Conservation (phyloP, 2,797 vertebrate genomes). For the Hemibagrus guttatus region DNA sequence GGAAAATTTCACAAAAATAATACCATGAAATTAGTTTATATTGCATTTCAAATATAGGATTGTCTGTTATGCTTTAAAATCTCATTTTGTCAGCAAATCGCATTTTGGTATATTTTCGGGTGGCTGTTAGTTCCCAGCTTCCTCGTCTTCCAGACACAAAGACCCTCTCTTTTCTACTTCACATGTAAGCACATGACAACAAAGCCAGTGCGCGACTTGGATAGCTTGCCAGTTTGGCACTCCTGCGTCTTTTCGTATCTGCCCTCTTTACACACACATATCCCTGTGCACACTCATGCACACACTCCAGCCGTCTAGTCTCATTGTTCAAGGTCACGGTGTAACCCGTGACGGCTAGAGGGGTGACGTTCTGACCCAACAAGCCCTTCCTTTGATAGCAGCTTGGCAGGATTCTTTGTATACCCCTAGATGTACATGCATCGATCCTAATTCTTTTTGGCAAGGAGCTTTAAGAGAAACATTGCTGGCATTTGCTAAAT, state of each 20-base stretch:
- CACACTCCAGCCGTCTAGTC: slow-evolving; percentile 23
- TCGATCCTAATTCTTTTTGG: slow-evolving; percentile 55
- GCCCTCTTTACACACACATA: slow-evolving; percentile 25
- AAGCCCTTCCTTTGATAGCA: slow-evolving; percentile 44
- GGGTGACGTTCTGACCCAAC: slow-evolving; percentile 55
- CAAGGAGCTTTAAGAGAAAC: slow-evolving; percentile 44
- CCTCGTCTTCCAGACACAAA: slow-evolving; percentile 31
- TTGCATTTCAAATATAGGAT: not conserved
- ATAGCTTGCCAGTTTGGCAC: slow-evolving; percentile 35
- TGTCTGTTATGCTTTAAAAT: not conserved
- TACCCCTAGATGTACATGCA: slow-evolving; percentile 56
- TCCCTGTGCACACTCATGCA: not conserved
- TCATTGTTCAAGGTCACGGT: slow-evolving; percentile 38
- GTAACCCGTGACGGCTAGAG: slow-evolving; percentile 25
- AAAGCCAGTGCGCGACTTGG: slow-evolving; percentile 17
- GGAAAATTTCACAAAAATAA: not conserved
- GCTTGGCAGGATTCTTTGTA: slow-evolving; percentile 61
- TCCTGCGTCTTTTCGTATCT: slow-evolving; percentile 8
- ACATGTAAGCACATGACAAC: slow-evolving; percentile 28
- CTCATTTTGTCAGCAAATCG: not conserved
- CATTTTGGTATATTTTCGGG: not conserved
- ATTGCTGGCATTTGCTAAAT: slow-evolving; percentile 63
- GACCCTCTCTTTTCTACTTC: slow-evolving; percentile 12
- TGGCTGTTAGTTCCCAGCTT: not conserved
- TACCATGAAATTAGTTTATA: not conserved